These are phyloP conservation scores for Anarrhichthys ocellatus DNA, from an alignment of 2,113 vertebrate genomes.

Conservation along the genomic window DNA sequence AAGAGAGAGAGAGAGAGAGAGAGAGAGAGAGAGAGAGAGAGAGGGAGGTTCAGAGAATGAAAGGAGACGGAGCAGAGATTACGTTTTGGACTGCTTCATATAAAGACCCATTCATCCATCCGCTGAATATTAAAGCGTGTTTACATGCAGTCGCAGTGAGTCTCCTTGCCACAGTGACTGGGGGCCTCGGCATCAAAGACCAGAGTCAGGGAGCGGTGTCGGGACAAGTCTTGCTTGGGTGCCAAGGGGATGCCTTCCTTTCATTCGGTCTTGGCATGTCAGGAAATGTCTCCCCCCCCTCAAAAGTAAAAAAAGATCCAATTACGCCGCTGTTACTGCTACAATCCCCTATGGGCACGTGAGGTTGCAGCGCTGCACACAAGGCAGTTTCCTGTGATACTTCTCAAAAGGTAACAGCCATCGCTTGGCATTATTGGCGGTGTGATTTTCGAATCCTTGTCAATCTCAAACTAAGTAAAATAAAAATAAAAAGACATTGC, in stretches of 20 bases:
- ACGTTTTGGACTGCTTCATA: background rate
- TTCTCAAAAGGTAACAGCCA: background rate
- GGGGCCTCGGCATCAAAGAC: background rate
- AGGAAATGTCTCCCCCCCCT: slow-evolving; percentile 40
- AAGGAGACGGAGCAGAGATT: background rate
- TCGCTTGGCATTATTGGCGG: background rate
- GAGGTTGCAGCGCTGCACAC: slow-evolving; percentile 1
- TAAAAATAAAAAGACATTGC: background rate
- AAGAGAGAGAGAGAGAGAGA: background rate
- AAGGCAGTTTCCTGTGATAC: slow-evolving; percentile 24
- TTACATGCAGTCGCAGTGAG: slow-evolving; percentile 22
- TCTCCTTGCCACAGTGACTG: slow-evolving; percentile 10
- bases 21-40: background rate
- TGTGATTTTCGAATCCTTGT: background rate
- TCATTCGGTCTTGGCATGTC: slow-evolving; percentile 40
- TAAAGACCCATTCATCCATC: slow-evolving; percentile 4
- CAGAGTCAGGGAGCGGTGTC: slow-evolving; percentile 35
- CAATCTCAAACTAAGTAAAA: background rate
- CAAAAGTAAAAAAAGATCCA: slow-evolving; percentile 24
- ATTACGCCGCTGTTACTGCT: background rate
- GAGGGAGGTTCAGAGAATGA: slow-evolving; percentile 4
- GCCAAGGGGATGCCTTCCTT: slow-evolving; percentile 32
- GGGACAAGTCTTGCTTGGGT: slow-evolving; percentile 22
- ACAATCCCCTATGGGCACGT: background rate
- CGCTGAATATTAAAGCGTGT: slow-evolving; percentile 25